Evolutionary conservation across 2,113 vertebrate species (phyloP).

Genomic region (Actinemys pallida): DNA sequence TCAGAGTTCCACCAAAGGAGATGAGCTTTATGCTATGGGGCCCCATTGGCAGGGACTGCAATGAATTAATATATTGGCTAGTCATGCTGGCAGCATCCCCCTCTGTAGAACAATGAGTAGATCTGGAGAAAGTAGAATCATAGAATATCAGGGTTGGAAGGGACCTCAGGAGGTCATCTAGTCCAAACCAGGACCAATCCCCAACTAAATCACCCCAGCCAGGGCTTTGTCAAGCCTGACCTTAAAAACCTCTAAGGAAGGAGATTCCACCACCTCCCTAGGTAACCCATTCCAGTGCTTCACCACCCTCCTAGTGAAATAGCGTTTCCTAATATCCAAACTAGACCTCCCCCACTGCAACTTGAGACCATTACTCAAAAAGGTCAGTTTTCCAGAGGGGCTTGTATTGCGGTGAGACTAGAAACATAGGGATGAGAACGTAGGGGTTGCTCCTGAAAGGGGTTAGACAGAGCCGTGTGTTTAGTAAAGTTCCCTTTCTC

Average conservation of each 20-base stretch:
- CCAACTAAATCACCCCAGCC: too few relatives aligned
- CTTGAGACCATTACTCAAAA: too few relatives aligned
- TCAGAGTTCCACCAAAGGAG: not conserved
- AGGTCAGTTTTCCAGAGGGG: not conserved
- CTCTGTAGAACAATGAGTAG: not conserved
- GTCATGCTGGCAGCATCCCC: not conserved
- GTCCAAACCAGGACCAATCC: too few relatives aligned
- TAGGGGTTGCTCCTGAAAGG: not conserved
- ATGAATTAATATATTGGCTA: not conserved
- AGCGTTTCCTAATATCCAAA: too few relatives aligned
- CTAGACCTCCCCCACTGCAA: too few relatives aligned
- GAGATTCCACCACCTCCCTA: too few relatives aligned
- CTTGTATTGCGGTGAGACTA: not conserved
- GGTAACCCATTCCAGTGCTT: too few relatives aligned
- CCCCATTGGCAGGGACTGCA: not conserved
- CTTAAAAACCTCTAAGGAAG: too few relatives aligned
- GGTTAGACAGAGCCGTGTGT: not conserved
- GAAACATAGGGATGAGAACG: accelerated
- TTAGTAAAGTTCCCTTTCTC: not conserved
- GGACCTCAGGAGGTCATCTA: too few relatives aligned
- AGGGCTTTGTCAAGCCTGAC: too few relatives aligned
- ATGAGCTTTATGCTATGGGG: not conserved
- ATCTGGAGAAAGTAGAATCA: not conserved
- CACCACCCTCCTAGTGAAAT: too few relatives aligned
- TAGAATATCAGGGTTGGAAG: too few relatives aligned